phyloP scores from a whole-genome alignment of 2,888 invertebrate genomes.

The Lacanobia oleracea region DNA sequence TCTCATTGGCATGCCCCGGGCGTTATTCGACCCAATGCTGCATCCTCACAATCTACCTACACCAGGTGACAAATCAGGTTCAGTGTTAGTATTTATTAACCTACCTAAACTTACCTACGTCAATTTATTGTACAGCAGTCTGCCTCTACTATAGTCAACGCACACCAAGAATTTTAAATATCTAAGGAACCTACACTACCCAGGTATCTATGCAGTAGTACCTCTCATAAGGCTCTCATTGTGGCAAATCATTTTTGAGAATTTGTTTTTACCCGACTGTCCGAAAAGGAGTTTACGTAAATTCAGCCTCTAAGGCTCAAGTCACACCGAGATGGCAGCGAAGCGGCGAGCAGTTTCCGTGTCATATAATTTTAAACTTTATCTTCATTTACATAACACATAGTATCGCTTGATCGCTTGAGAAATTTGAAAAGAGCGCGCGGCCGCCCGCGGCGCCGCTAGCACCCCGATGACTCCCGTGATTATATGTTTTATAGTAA shows the following conservation, averaged over 20 bases:
- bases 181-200: background rate
- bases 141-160: background rate
- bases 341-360: too few species aligned
- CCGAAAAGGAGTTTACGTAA: too few species aligned
- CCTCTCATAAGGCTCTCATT: background rate
- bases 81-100: conserved; percentile 69
- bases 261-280: too few species aligned
- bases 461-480: too few species aligned
- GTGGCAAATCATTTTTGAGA: background rate
- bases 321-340: too few species aligned
- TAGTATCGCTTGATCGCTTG: too few species aligned
- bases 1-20: conserved; percentile 90
- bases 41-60: conserved; percentile 70
- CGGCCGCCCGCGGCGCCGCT: too few species aligned
- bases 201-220: background rate
- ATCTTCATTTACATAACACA: too few species aligned
- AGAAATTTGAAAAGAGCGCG: too few species aligned
- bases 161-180: background rate
- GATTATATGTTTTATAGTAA: too few species aligned
- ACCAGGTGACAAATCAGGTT: conserved; percentile 75
- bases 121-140: background rate
- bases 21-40: conserved; percentile 90
- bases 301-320: too few species aligned
- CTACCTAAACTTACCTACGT: background rate
- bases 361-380: too few species aligned